Conservation (phyloP, 2,888 invertebrate species). For the Netelia virgata region DNA sequence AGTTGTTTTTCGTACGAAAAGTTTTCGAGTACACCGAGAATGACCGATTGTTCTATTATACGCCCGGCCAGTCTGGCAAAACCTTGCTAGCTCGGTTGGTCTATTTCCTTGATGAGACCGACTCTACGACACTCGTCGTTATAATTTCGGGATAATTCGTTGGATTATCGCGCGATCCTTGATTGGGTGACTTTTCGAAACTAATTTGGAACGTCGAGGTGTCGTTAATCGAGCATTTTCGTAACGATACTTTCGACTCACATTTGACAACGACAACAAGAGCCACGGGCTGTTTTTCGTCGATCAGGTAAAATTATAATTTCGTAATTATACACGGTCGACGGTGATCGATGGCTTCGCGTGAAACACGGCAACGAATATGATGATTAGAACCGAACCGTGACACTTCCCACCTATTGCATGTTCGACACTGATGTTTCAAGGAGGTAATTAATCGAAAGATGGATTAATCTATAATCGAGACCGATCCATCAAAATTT, state of each 20-base stretch:
- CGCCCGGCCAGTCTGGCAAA: constrained; percentile 2
- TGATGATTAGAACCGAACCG: too few species aligned
- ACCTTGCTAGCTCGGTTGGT: not conserved
- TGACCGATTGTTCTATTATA: constrained; percentile 46
- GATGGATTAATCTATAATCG: too few species aligned
- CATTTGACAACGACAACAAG: constrained; percentile 7
- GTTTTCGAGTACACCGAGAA: constrained; percentile 32
- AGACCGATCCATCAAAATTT: too few species aligned
- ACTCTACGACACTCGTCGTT: too few species aligned
- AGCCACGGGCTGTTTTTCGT: not conserved
- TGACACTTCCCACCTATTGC: not conserved
- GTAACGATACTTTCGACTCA: not conserved
- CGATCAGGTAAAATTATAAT: constrained; percentile 20
- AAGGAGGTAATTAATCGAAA: too few species aligned
- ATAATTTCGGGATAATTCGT: constrained; percentile 12
- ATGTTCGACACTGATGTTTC: constrained; percentile 15
- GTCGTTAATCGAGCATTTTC: constrained; percentile 13
- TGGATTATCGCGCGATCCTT: constrained; percentile 24
- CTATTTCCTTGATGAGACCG: too few species aligned
- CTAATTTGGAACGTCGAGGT: not conserved
- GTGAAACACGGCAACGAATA: constrained; percentile 19
- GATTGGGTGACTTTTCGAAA: constrained; percentile 35
- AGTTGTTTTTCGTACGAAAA: not conserved
- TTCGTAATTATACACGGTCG: constrained; percentile 30
- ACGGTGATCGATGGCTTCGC: constrained; percentile 38